Evolutionary conservation across 2,888 invertebrate genomes (phyloP).

Genomic region (Entomobrya proxima): DNA sequence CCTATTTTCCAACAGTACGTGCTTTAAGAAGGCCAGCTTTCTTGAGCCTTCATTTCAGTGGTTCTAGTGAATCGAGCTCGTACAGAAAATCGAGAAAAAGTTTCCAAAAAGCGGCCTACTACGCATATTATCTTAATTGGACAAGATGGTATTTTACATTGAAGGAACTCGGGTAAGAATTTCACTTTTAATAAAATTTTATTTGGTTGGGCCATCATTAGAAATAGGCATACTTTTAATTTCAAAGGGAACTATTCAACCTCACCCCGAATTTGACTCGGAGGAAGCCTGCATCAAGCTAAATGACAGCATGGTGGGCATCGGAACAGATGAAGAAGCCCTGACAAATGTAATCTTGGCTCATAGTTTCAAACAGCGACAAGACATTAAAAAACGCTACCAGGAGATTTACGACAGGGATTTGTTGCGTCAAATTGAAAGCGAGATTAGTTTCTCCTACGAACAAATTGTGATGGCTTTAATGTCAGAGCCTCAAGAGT

Average conservation of each 20-base stretch:
- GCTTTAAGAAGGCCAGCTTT: too few species aligned
- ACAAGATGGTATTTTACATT: neutral
- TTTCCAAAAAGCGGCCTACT: too few species aligned
- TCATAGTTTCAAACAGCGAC: neutral
- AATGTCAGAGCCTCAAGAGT: slow-evolving; percentile 77
- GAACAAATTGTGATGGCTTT: slow-evolving; percentile 78
- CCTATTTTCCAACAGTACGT: too few species aligned
- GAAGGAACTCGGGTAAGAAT: neutral
- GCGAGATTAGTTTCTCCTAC: slow-evolving; percentile 78
- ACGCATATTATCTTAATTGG: too few species aligned
- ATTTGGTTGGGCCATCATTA: neutral
- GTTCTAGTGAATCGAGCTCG: too few species aligned
- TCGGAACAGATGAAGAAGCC: neutral
- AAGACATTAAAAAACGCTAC: neutral
- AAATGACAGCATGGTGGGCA: slow-evolving; percentile 4
- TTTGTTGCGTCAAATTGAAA: slow-evolving; percentile 75
- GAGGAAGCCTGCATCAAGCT: slow-evolving; percentile 14
- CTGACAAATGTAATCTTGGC: neutral
- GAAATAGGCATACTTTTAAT: too few species aligned
- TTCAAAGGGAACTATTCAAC: neutral
- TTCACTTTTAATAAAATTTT: too few species aligned
- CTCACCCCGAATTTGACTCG: neutral
- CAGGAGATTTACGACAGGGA: slow-evolving; percentile 70
- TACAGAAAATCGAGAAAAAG: too few species aligned
- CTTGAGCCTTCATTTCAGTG: too few species aligned